Base-by-base conservation (phyloP, 1,140 invertebrate genomes). In the Trypoxylus dichotomus region DNA sequence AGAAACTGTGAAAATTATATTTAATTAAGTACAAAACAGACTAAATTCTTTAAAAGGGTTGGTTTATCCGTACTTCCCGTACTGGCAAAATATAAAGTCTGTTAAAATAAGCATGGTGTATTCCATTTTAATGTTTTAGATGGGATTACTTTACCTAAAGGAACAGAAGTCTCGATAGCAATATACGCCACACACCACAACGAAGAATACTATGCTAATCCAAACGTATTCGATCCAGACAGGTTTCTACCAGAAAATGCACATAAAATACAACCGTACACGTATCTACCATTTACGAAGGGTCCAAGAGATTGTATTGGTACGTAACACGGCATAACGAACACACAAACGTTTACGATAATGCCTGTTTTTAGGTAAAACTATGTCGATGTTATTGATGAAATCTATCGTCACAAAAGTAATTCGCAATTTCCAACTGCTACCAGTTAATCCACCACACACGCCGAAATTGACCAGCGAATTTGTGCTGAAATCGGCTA, bases 171-270 rank as follows among this genome's bases (percentile, higher is more conserved):
- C 1, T 68, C 82, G 3, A 76, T 90, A 2, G 81, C 85, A 58
- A 84, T 88, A 0, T 87, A 88, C 25, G 86, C 87, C 41, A 82
- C 92, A 8, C 93, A 94, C 79, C 86, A 89, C 75, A 87, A 92
- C 83, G 87, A 89, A 8, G 85, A 90, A 72, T 86, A 88, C 79
- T 94, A 88, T 85, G 87, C 91, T 10, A 87, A 93, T 79, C 92
- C 93, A 8, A 86, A 91, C 1, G 83, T 79, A 21, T 94, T 92
- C 81, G 87, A 92, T 85, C 93, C 93, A 0, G 91, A 93, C 19
- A 85, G 92, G 83, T 94, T 94, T 85, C 82, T 90, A 25, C 86
- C 88, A 0, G 91, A 92, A 78, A 88, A 89, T 80, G 13, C n/a
- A 0, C 13, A 74, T 68, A 79, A 82, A 19, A 84, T 89, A 27